These are phyloP conservation scores for Philhelius pedissequus DNA, from an alignment of 2,888 invertebrate genomes.

Conservation along the genomic window DNA sequence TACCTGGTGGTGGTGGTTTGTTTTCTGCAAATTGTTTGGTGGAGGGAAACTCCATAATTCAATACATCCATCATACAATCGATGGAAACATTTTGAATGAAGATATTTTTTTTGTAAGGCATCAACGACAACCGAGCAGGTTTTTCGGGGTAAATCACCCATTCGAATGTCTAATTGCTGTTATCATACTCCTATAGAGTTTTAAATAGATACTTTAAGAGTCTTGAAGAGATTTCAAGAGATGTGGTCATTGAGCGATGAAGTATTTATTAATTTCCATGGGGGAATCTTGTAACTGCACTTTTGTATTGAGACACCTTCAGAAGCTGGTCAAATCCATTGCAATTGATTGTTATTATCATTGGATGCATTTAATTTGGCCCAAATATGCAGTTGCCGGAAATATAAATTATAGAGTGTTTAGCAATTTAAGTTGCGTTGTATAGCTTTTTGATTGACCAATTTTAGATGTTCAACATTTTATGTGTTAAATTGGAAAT, in stretches of 20 bases:
- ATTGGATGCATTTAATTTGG: background rate
- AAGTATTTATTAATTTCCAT: background rate
- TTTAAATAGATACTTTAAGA: background rate
- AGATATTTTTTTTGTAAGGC: background rate
- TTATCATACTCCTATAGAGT: background rate
- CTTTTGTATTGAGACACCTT: background rate
- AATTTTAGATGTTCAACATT: background rate
- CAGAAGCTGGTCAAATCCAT: background rate
- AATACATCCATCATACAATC: background rate
- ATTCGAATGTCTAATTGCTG: background rate
- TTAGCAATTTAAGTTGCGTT: background rate
- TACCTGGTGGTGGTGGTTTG: background rate
- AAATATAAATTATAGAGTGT: background rate
- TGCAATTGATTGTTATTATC: background rate
- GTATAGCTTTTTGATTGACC: background rate
- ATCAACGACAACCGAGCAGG: constrained; percentile 7
- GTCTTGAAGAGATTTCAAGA: background rate
- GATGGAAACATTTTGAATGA: constrained; percentile 12
- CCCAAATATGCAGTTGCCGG: background rate
- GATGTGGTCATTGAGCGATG: background rate
- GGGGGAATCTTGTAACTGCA: background rate
- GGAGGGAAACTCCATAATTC: background rate
- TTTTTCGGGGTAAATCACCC: constrained; percentile 49
- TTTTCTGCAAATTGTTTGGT: background rate
- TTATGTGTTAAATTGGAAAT: background rate